These are phyloP conservation scores for Sarotherodon lohbergeri DNA, from an alignment of 2,113 vertebrate species.

Conservation along the genomic window DNA sequence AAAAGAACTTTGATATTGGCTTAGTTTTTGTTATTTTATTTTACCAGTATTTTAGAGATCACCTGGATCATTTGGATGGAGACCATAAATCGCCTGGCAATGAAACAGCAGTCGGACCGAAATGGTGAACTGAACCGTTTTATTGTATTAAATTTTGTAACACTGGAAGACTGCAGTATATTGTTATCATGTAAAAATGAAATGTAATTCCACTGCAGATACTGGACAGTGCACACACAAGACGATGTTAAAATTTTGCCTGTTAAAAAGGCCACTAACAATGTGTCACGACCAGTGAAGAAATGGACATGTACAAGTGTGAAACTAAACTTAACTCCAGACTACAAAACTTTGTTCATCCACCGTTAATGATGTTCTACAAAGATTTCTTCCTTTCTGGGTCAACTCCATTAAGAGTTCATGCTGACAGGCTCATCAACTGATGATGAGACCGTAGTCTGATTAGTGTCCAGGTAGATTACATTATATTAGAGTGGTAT, in stretches of 20 bases:
- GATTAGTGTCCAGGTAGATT: constrained; percentile 58
- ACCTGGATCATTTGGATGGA: not conserved
- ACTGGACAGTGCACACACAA: not conserved
- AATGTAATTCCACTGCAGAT: not conserved
- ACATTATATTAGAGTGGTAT: constrained; percentile 27
- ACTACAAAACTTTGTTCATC: not conserved
- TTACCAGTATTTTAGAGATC: not conserved
- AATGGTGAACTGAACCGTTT: not conserved
- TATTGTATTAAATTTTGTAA: not conserved
- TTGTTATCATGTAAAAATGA: not conserved
- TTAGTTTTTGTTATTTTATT: not conserved
- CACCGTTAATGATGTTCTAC: not conserved
- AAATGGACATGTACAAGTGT: not conserved
- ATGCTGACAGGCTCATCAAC: constrained; percentile 29
- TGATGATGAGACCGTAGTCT: constrained; percentile 22
- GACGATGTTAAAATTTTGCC: not conserved
- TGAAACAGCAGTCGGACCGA: not conserved
- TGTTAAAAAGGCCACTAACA: not conserved
- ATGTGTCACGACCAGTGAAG: not conserved
- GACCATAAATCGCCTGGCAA: not conserved
- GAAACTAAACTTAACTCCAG: not conserved
- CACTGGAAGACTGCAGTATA: not conserved
- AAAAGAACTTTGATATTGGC: not conserved
- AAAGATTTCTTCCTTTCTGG: constrained; percentile 41
- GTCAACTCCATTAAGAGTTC: constrained; percentile 54